phyloP scores from a whole-genome alignment of 2,888 invertebrate genomes.

The Volucella bombylans region DNA sequence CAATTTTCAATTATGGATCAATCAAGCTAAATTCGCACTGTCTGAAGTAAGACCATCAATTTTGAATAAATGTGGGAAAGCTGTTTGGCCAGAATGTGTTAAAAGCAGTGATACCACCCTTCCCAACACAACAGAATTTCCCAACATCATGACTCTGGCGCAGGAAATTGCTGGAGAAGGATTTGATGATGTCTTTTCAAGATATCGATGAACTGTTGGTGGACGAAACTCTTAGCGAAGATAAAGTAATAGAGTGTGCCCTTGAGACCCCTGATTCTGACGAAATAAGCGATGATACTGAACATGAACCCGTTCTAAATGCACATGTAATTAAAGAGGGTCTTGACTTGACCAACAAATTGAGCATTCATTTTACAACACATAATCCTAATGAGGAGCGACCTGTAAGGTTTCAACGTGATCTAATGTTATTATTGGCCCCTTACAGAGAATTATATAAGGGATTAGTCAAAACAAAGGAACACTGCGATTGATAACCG shows the following conservation, averaged over 20 bases:
- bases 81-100: too few relatives aligned
- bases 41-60: slow-evolving; percentile 73
- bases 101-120: too few relatives aligned
- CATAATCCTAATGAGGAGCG: background rate
- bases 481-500: too few relatives aligned
- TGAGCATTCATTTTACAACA: background rate
- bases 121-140: too few relatives aligned
- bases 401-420: background rate
- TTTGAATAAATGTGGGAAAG: too few relatives aligned
- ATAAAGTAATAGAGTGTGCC: slow-evolving; percentile 72
- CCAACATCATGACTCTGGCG: slow-evolving; percentile 69
- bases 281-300: background rate
- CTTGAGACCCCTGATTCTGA: slow-evolving; percentile 1
- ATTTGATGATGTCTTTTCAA: slow-evolving; percentile 72
- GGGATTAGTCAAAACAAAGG: too few relatives aligned
- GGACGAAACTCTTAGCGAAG: slow-evolving; percentile 74
- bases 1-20: slow-evolving; percentile 59
- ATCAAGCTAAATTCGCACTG: slow-evolving; percentile 42
- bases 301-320: background rate
- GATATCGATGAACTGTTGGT: slow-evolving; percentile 70
- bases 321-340: background rate
- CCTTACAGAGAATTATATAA: too few relatives aligned
- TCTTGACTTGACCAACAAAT: background rate
- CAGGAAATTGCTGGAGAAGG: slow-evolving; percentile 75
- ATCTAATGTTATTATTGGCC: slow-evolving; percentile 6